Percentiles rank a stretch among this genome's conserved stretches.
These are phyloP conservation scores for Gryllus bimaculatus DNA, from an alignment of 1,140 invertebrate genomes.

Conservation along the genomic window DNA sequence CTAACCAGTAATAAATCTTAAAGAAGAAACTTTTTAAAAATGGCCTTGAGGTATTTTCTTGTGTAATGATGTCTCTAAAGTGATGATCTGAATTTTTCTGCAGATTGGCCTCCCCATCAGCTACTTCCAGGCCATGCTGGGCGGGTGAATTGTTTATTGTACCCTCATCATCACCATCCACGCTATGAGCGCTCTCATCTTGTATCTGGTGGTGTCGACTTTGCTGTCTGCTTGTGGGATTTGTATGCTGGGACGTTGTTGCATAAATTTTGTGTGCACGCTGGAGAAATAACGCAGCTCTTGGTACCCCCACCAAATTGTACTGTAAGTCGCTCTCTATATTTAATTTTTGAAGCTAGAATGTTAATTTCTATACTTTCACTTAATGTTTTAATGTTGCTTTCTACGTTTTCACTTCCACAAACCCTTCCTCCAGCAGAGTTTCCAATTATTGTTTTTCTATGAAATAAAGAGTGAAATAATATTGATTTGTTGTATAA, in stretches of 20 bases:
- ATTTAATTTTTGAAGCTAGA: neutral
- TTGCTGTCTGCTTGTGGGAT: conserved; percentile 97
- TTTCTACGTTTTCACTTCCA: too few relatives aligned
- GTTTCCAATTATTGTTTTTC: too few relatives aligned
- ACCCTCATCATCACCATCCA: conserved; percentile 85
- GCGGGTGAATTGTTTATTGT: conserved; percentile 88
- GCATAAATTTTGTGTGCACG: conserved; percentile 95
- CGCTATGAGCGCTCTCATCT: conserved; percentile 88
- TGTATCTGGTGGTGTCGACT: conserved; percentile 93
- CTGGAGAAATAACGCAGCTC: conserved; percentile 82
- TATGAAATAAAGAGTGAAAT: too few relatives aligned
- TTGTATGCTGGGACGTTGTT: conserved; percentile 80
- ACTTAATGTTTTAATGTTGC: too few relatives aligned
- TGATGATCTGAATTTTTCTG: conserved; percentile 27
- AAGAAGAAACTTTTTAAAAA: too few relatives aligned
- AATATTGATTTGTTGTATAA: too few relatives aligned
- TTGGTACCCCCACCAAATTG: conserved; percentile 87
- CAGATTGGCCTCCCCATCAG: conserved; percentile 86
- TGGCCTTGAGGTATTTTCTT: too few relatives aligned
- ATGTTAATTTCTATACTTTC: neutral
- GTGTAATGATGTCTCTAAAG: too few relatives aligned
- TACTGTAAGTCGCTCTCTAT: conserved; percentile 52
- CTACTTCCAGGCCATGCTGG: conserved; percentile 84
- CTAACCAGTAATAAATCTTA: too few relatives aligned
- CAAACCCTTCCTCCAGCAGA: too few relatives aligned